These are phyloP conservation scores for Zaprionus lineosus DNA, from an alignment of 2,888 invertebrate genomes.

Conservation along the genomic window DNA sequence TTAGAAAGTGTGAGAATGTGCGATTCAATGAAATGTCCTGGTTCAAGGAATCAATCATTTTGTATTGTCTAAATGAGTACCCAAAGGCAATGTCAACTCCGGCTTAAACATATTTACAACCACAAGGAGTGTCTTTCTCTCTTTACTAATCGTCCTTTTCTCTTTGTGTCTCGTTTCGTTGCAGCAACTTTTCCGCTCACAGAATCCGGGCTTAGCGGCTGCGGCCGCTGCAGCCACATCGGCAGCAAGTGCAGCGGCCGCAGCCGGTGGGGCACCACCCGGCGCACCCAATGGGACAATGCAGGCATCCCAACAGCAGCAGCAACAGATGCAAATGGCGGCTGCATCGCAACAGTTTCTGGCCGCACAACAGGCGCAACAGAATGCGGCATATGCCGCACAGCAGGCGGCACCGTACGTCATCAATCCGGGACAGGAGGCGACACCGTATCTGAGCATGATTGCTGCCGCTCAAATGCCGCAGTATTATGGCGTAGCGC, in stretches of 20 bases:
- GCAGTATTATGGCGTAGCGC: conserved; percentile 93
- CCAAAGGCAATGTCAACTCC: too few relatives aligned
- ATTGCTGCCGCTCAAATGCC: conserved; percentile 92
- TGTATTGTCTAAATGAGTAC: too few relatives aligned
- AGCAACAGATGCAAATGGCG: conserved; percentile 89
- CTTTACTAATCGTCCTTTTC: conserved; percentile 14
- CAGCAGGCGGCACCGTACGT: conserved; percentile 92
- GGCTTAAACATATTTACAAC: too few relatives aligned
- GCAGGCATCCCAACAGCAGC: conserved; percentile 84
- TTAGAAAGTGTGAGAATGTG: too few relatives aligned
- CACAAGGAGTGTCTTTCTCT: too few relatives aligned
- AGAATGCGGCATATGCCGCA: conserved; percentile 85
- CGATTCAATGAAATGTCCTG: too few relatives aligned
- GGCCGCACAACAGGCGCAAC: conserved; percentile 91
- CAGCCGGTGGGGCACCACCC: conserved; percentile 77
- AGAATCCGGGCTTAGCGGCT: conserved; percentile 88
- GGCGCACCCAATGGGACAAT: conserved; percentile 88
- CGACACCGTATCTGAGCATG: conserved; percentile 91
- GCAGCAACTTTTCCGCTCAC: conserved; percentile 95
- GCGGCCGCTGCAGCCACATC: conserved; percentile 84
- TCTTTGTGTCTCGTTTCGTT: conserved; percentile 12
- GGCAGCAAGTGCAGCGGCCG: conserved; percentile 81
- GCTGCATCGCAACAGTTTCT: conserved; percentile 88
- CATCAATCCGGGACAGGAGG: conserved; percentile 91
- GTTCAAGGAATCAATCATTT: too few relatives aligned